phyloP scores from a whole-genome alignment of 2,888 invertebrate species.

The Drosophila sordidula region DNA sequence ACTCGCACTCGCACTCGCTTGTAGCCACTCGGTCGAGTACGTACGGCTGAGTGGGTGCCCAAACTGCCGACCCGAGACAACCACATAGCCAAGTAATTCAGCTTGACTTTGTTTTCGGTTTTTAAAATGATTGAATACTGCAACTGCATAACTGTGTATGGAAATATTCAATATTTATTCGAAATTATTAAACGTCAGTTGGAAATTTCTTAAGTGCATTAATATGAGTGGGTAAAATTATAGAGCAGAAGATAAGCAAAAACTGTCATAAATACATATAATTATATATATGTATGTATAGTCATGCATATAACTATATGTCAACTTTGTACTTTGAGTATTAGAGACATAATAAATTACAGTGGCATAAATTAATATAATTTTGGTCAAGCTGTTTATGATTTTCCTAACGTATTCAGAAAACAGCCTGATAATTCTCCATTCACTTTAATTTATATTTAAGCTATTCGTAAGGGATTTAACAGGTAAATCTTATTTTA shows the following conservation, averaged over 20 bases:
- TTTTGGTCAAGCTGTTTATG: background rate
- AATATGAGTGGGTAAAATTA: too few species aligned
- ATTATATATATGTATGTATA: too few species aligned
- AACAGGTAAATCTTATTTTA: too few species aligned
- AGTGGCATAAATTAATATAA: background rate
- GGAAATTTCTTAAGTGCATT: too few species aligned
- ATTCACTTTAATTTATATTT: background rate
- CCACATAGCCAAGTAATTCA: background rate
- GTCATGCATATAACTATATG: too few species aligned
- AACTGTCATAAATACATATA: too few species aligned
- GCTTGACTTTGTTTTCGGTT: background rate
- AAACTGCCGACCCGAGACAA: background rate
- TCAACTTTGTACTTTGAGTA: background rate
- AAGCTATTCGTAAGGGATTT: background rate
- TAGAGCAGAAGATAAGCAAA: too few species aligned
- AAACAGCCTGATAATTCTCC: background rate
- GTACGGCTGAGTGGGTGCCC: constrained; percentile 17
- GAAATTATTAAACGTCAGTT: background rate
- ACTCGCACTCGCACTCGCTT: constrained; percentile 40
- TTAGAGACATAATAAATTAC: too few species aligned
- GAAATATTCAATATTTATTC: background rate
- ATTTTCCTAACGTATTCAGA: background rate
- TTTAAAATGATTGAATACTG: too few species aligned
- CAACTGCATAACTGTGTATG: too few species aligned
- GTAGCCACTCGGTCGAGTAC: constrained; percentile 26